Conservation (phyloP, 2,888 invertebrate genomes). For the Meganola albula region DNA sequence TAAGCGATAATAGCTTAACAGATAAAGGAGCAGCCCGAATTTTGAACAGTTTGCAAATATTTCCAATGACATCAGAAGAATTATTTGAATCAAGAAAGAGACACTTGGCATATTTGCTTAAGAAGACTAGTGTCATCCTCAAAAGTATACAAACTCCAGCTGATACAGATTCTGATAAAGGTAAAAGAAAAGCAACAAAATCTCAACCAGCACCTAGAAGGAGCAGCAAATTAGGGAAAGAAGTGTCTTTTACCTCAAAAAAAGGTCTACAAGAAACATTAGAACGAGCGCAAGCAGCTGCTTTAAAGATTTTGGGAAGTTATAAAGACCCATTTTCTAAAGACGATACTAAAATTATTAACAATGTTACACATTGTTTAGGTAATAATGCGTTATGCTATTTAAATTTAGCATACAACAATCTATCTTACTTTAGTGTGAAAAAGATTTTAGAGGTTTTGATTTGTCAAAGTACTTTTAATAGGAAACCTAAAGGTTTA, state of each 20-base stretch:
- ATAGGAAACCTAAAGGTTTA: conserved; percentile 43
- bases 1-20: conserved; percentile 44
- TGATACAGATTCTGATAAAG: too few relatives aligned
- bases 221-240: too few relatives aligned
- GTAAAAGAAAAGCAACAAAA: too few relatives aligned
- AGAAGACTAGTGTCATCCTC: conserved; percentile 29
- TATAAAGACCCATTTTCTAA: conserved; percentile 38
- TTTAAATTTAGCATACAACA: conserved; percentile 51
- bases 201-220: too few relatives aligned
- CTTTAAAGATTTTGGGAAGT: conserved; percentile 28
- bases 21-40: conserved; percentile 40
- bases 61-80: conserved; percentile 36
- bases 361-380: conserved; percentile 30
- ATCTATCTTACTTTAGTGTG: conserved; percentile 36
- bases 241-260: too few relatives aligned
- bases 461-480: conserved; percentile 29
- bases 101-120: conserved; percentile 34
- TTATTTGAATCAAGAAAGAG: conserved; percentile 22
- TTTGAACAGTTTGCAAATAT: conserved; percentile 34
- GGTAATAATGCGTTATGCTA: conserved; percentile 48
- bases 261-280: conserved; percentile 27
- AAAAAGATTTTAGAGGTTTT: conserved; percentile 39
- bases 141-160: conserved; percentile 20
- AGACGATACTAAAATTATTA: conserved; percentile 24
- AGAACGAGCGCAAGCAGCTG: conserved; percentile 33